Conservation (phyloP, 1,140 invertebrate genomes). For the Telenomus remus region DNA sequence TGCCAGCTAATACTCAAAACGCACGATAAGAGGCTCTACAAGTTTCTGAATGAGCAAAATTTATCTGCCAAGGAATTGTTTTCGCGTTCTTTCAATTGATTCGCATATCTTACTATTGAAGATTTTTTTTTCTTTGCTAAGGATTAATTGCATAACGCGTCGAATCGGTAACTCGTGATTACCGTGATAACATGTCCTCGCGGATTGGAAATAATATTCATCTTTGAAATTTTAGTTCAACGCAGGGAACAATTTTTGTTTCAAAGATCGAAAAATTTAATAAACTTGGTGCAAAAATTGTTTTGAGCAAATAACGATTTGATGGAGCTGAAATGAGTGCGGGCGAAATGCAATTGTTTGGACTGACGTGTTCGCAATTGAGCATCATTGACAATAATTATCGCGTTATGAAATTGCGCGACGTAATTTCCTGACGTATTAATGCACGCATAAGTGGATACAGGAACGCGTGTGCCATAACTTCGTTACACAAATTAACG, state of each 20-base stretch:
- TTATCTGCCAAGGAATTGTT: slow-evolving; percentile 34
- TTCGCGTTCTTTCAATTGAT: slow-evolving; percentile 39
- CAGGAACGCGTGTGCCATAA: slow-evolving; percentile 7
- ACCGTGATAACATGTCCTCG: slow-evolving; percentile 32
- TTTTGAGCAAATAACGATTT: slow-evolving; percentile 35
- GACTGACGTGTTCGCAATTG: slow-evolving; percentile 2
- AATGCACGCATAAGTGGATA: slow-evolving; percentile 16
- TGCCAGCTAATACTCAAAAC: slow-evolving; percentile 3
- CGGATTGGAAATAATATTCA: slow-evolving; percentile 2
- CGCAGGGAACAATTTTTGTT: too few relatives aligned
- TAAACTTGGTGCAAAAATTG: too few relatives aligned
- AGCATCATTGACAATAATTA: slow-evolving; percentile 51
- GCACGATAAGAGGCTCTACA: not conserved
- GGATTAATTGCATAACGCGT: slow-evolving; percentile 48
- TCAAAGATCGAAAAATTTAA: too few relatives aligned
- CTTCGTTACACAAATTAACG: slow-evolving; percentile 48
- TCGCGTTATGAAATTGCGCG: slow-evolving; percentile 48
- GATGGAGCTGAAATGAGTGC: slow-evolving; percentile 5
- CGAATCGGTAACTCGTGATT: slow-evolving; percentile 22
- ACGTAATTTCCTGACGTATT: slow-evolving; percentile 40
- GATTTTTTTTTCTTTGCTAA: slow-evolving; percentile 46
- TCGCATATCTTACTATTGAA: slow-evolving; percentile 25
- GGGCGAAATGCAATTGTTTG: slow-evolving; percentile 21
- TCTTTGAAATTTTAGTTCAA: too few relatives aligned
- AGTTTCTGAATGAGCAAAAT: not conserved